Evolutionary conservation across 2,888 invertebrate genomes (phyloP).

Genomic region (Bembecia ichneumoniformis): DNA sequence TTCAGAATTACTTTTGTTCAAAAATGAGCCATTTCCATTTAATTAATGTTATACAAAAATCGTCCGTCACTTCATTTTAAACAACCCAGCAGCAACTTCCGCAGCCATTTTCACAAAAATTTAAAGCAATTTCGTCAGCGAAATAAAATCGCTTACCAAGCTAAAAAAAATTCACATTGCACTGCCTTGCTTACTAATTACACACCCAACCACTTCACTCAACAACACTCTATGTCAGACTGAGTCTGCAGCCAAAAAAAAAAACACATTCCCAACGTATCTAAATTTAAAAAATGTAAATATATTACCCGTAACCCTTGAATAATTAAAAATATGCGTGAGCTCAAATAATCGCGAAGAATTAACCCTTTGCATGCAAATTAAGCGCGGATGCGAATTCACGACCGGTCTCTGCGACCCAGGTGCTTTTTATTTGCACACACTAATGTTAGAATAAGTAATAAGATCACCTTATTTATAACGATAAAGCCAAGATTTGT

Average conservation of each 20-base stretch:
- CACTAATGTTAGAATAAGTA: background rate
- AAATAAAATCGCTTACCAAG: background rate
- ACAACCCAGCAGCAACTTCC: no score
- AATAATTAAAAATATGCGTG: constrained; percentile 72
- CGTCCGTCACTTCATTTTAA: no score
- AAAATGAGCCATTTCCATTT: no score
- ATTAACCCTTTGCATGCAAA: constrained; percentile 70
- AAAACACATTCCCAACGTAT: constrained; percentile 36
- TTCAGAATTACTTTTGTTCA: background rate
- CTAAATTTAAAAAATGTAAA: constrained; percentile 46
- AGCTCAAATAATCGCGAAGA: constrained; percentile 65
- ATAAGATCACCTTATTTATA: background rate
- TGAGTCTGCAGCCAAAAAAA: constrained; percentile 41
- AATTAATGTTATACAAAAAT: no score
- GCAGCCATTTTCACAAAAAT: background rate
- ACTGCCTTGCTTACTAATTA: constrained; percentile 3
- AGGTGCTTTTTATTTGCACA: constrained; percentile 54
- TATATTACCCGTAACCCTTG: constrained; percentile 61
- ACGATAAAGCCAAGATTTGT: no score
- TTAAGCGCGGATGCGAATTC: constrained; percentile 45
- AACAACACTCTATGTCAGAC: constrained; percentile 43
- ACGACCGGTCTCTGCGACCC: constrained; percentile 49
- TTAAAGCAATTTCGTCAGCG: background rate
- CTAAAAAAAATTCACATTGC: background rate
- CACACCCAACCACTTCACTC: constrained; percentile 29